Conservation (phyloP, 2,113 vertebrate species). For the Sapajus apella region DNA sequence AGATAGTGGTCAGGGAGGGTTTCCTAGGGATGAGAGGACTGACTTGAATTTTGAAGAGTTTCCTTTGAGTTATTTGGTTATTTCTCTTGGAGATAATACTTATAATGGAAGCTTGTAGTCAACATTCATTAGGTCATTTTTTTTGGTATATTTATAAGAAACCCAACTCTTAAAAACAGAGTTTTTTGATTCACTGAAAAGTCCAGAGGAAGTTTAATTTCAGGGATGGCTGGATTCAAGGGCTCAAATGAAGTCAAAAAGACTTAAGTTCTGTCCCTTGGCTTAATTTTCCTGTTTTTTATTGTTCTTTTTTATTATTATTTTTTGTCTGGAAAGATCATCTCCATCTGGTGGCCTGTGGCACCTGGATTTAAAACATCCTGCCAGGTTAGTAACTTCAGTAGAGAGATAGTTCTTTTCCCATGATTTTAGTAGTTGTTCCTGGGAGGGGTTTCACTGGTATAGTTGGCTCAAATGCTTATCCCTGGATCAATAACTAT, state of each 20-base stretch:
- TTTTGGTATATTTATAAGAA: constrained; percentile 25
- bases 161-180: constrained; percentile 8
- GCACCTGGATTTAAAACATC: neutral
- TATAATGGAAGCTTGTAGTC: constrained; percentile 32
- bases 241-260: neutral
- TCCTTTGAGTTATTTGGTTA: neutral
- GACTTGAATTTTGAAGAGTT: neutral
- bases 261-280: neutral
- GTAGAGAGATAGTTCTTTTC: constrained; percentile 1
- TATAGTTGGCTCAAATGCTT: neutral
- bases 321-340: neutral
- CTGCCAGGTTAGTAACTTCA: neutral
- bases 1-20: neutral
- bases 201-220: constrained; percentile 13
- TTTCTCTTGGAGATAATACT: constrained; percentile 11
- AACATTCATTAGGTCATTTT: neutral
- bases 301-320: constrained; percentile 43
- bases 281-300: constrained; percentile 34
- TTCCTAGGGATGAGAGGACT: neutral
- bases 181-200: neutral
- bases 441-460: neutral
- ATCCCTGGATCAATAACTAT: neutral
- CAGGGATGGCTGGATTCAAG: neutral
- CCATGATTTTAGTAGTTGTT: neutral
- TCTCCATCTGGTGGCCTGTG: neutral